phyloP scores from a whole-genome alignment of 2,797 vertebrate species.

The Sebastolobus alascanus region DNA sequence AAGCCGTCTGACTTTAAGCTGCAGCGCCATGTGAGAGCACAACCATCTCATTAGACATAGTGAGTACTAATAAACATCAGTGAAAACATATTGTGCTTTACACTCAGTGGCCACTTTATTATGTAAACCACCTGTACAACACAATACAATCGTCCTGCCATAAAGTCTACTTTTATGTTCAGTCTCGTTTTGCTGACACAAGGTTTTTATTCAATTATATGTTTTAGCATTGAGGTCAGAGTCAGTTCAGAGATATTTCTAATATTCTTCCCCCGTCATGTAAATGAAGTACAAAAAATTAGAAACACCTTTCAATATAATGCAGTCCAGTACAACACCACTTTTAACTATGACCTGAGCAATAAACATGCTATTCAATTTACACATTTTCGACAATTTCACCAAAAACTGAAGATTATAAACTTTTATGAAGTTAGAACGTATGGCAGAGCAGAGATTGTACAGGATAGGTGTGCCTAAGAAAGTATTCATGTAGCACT shows the following conservation, averaged over 20 bases:
- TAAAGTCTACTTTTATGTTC: not conserved
- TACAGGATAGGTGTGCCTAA: not conserved
- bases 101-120: not conserved
- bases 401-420: not conserved
- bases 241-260: not conserved
- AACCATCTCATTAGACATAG: not conserved
- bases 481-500: not conserved
- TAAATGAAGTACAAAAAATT: not conserved
- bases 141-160: too few species aligned
- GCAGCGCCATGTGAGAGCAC: not conserved
- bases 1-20: not conserved
- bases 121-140: not conserved
- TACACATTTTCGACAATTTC: not conserved
- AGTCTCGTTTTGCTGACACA: not conserved
- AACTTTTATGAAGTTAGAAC: not conserved
- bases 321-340: not conserved
- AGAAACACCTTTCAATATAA: not conserved
- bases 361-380: not conserved
- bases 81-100: not conserved
- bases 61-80: conserved; percentile 6
- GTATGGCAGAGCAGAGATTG: not conserved
- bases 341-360: not conserved
- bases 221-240: not conserved
- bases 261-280: not conserved
- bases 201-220: too few species aligned